A percentile compares a stretch with the other conserved stretches of the same genome.
These are phyloP conservation scores for Eubasilissa splendida DNA, from an alignment of 2,888 invertebrate genomes.

Conservation along the genomic window DNA sequence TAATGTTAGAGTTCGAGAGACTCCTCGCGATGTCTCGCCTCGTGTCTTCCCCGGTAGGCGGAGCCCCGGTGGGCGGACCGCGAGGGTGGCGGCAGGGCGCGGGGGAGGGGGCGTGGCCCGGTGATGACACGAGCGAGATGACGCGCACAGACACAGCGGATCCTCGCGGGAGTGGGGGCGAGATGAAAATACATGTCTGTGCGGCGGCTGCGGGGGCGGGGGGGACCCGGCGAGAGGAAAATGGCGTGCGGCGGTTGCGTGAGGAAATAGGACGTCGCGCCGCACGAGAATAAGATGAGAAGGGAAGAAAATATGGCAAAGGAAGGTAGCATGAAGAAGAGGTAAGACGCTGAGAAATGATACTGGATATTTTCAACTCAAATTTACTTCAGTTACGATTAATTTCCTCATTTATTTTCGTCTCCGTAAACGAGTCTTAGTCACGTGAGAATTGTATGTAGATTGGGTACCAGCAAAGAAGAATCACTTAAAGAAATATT, in stretches of 20 bases:
- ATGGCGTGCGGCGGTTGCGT: constrained; percentile 25
- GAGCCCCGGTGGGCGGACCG: constrained; percentile 38
- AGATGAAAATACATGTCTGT: constrained; percentile 21
- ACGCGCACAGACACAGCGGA: constrained; percentile 41
- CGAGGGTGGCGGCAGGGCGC: constrained; percentile 35
- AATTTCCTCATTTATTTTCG: no score
- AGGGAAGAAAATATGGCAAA: not conserved
- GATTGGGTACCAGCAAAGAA: no score
- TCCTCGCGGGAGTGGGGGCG: constrained; percentile 41
- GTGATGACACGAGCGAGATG: constrained; percentile 52
- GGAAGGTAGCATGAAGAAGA: no score
- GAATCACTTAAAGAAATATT: no score
- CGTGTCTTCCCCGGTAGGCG: constrained; percentile 38
- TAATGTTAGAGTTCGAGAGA: no score
- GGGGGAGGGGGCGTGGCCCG: constrained; percentile 44
- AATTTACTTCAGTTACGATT: no score
- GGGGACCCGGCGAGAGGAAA: constrained; percentile 4
- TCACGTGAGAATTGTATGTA: no score
- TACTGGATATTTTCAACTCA: no score
- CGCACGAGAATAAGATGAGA: not conserved
- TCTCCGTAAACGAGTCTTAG: no score
- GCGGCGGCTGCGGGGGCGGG: constrained; percentile 38
- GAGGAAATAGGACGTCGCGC: not conserved
- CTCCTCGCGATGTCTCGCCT: not conserved
- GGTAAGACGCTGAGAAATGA: no score